Evolutionary conservation across 2,888 invertebrate genomes (phyloP).

Genomic region (Volucella zonaria): DNA sequence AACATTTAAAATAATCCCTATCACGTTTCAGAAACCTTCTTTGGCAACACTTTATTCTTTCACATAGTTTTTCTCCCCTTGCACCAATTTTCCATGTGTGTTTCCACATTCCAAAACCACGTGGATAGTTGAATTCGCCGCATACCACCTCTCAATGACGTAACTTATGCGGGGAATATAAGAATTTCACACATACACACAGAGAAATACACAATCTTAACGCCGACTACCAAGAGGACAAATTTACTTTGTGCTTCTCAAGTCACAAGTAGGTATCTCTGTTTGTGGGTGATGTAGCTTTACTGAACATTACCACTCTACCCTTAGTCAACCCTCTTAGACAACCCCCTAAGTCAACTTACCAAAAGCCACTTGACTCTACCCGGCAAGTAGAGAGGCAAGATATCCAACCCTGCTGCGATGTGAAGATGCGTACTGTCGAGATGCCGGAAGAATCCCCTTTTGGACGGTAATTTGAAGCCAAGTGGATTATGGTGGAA

Average conservation of each 20-base stretch:
- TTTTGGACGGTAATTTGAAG: conserved; percentile 66
- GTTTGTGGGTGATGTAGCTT: conserved; percentile 25
- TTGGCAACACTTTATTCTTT: conserved; percentile 7
- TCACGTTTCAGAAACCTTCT: no score
- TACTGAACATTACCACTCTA: neutral
- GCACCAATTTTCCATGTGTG: no score
- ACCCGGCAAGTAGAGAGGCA: neutral
- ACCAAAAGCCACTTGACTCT: conserved; percentile 11
- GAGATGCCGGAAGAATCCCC: conserved; percentile 61
- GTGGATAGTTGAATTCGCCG: conserved; percentile 61
- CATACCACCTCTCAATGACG: conserved; percentile 43
- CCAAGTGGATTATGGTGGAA: conserved; percentile 61
- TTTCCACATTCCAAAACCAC: conserved; percentile 24
- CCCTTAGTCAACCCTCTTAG: neutral
- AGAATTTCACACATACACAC: conserved; percentile 3
- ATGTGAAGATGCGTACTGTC: conserved; percentile 44
- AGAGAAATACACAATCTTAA: neutral
- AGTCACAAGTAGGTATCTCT: conserved; percentile 27
- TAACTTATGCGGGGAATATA: conserved; percentile 14
- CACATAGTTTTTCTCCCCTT: no score
- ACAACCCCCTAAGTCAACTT: conserved; percentile 1
- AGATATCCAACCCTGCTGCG: conserved; percentile 26
- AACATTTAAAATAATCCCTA: no score
- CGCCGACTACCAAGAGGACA: conserved; percentile 16
- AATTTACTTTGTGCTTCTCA: conserved; percentile 25